A percentile compares a stretch with the other conserved stretches of the same genome.
Conservation (phyloP, 1,140 invertebrate species). For the Arctopsyche grandis region DNA sequence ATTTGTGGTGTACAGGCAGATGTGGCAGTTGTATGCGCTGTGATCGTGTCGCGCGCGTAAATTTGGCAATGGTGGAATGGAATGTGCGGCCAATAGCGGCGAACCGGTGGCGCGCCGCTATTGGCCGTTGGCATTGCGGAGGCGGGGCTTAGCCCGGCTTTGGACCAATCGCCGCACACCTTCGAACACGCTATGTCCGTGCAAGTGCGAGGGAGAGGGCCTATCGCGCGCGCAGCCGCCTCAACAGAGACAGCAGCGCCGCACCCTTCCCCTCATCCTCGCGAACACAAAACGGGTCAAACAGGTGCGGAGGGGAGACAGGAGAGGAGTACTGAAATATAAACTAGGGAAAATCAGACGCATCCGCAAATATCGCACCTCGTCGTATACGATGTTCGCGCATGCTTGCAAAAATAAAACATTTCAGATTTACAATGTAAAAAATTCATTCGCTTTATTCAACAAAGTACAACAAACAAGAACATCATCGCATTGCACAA, state of each 20-base stretch:
- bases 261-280: not conserved
- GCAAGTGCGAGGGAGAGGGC: too few relatives aligned
- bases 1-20: not conserved
- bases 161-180: not conserved
- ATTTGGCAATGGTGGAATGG: conserved; percentile 37
- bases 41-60: not conserved
- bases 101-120: not conserved
- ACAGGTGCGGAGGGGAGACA: conserved; percentile 1
- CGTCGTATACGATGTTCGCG: not conserved
- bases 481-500: too few relatives aligned
- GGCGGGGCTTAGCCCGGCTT: conserved; percentile 5
- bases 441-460: conserved; percentile 36
- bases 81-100: conserved; percentile 16
- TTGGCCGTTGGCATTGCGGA: not conserved
- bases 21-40: not conserved
- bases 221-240: not conserved
- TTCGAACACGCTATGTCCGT: not conserved
- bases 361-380: not conserved
- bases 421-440: not conserved
- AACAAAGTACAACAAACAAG: not conserved
- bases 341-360: not conserved
- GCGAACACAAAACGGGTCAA: conserved; percentile 3
- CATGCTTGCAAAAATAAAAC: not conserved
- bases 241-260: not conserved
- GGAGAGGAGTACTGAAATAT: not conserved